Percentiles rank a stretch among this genome's conserved stretches.
Evolutionary conservation across 2,797 vertebrate genomes (phyloP).

Genomic region (Odontamblyopus rebecca): DNA sequence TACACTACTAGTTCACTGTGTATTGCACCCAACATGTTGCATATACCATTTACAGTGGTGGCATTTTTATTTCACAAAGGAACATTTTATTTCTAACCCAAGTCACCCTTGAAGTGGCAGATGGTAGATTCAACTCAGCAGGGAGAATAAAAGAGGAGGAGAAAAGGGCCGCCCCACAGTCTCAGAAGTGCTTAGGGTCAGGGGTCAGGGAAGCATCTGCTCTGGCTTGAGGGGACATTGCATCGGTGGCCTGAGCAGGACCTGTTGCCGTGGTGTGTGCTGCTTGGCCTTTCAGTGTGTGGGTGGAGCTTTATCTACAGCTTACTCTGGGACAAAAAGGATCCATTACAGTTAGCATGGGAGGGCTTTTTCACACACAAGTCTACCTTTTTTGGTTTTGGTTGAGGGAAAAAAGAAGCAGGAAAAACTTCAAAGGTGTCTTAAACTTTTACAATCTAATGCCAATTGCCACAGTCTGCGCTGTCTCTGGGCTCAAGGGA

Average conservation of each 20-base stretch:
- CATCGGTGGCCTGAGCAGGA: slow-evolving; percentile 65
- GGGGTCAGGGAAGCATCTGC: slow-evolving; percentile 92
- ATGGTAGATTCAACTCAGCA: slow-evolving; percentile 81
- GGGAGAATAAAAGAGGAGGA: slow-evolving; percentile 72
- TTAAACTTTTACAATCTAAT: slow-evolving; percentile 52
- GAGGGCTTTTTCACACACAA: slow-evolving; percentile 23
- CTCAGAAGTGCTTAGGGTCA: slow-evolving; percentile 87
- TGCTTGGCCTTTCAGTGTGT: slow-evolving; percentile 58
- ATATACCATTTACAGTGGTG: slow-evolving; percentile 58
- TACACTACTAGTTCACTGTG: neutral
- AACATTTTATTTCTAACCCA: slow-evolving; percentile 61
- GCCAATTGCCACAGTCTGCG: slow-evolving; percentile 60
- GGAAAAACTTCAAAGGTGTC: slow-evolving; percentile 57
- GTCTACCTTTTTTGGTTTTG: slow-evolving; percentile 14
- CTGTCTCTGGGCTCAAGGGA: slow-evolving; percentile 43
- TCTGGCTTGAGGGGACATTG: slow-evolving; percentile 82
- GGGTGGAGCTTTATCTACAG: slow-evolving; percentile 63
- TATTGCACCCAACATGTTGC: slow-evolving; percentile 11
- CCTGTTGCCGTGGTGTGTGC: slow-evolving; percentile 80
- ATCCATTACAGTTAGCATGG: slow-evolving; percentile 61
- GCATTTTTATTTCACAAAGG: slow-evolving; percentile 62
- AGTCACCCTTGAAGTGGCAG: slow-evolving; percentile 80
- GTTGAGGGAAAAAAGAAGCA: slow-evolving; percentile 20
- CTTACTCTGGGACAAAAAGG: slow-evolving; percentile 60
- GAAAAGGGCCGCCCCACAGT: slow-evolving; percentile 72